phyloP scores from a whole-genome alignment of 2,888 invertebrate genomes.

The Protonemura montana region DNA sequence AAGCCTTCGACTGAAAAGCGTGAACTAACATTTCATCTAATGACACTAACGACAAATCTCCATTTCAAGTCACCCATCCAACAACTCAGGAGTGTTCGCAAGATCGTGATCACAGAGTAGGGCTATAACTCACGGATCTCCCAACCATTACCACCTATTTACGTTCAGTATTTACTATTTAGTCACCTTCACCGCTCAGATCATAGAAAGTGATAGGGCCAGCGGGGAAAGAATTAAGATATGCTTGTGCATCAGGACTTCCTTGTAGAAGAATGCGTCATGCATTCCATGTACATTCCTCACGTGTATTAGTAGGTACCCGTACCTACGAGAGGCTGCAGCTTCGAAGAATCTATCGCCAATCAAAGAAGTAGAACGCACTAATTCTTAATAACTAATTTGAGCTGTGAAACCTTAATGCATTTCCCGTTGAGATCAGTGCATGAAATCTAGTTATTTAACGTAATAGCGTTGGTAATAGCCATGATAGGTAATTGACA shows the following conservation, averaged over 20 bases:
- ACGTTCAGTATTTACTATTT: neutral
- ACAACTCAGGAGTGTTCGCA: no score
- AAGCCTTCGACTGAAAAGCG: neutral
- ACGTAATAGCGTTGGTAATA: no score
- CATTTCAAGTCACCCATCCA: neutral
- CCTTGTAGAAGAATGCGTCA: conserved; percentile 14
- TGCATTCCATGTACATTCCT: conserved; percentile 29
- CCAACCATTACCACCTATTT: neutral
- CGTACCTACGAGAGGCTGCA: no score
- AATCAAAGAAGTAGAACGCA: no score
- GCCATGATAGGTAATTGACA: neutral
- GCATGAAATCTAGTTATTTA: no score
- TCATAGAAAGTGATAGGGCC: neutral
- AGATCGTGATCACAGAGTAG: no score
- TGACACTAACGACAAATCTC: neutral
- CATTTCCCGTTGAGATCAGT: no score
- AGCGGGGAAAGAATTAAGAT: neutral
- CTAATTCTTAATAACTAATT: no score
- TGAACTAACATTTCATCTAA: neutral
- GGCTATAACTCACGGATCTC: neutral
- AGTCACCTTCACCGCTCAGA: neutral
- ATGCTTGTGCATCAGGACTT: neutral
- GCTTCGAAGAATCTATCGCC: no score
- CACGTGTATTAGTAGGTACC: neutral
- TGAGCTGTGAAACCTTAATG: no score